These are phyloP conservation scores for Drosophila lacertosa DNA, from an alignment of 1,140 invertebrate genomes.

Conservation along the genomic window DNA sequence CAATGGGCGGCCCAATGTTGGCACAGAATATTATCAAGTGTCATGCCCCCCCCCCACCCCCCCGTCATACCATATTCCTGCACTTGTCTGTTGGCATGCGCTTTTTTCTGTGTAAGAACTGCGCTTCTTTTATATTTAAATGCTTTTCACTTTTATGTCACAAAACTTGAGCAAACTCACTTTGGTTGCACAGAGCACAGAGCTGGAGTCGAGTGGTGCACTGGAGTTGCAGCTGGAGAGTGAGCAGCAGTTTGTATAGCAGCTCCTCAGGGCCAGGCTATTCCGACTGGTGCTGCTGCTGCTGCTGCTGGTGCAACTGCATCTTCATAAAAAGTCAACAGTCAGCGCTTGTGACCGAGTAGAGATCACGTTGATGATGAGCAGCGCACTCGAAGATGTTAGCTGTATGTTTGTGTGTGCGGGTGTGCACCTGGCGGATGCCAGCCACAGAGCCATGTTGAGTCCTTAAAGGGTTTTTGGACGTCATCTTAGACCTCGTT, in stretches of 20 bases:
- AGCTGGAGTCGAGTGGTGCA: conserved; percentile 72
- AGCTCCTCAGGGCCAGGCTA: conserved; percentile 27
- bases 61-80: background rate
- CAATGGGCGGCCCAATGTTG: conserved; percentile 60
- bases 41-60: conserved; percentile 16
- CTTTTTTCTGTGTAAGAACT: conserved; percentile 48
- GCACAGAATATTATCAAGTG: conserved; percentile 67
- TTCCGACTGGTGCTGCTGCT: conserved; percentile 24
- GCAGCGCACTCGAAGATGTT: conserved; percentile 65
- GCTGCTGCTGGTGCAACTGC: conserved; percentile 21
- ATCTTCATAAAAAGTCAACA: conserved; percentile 60
- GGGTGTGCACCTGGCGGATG: conserved; percentile 28
- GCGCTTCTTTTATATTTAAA: conserved; percentile 78
- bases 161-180: conserved; percentile 74
- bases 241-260: conserved; percentile 22
- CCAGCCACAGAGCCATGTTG: conserved; percentile 28
- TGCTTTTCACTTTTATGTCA: conserved; percentile 82
- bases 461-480: conserved; percentile 37
- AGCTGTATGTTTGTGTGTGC: conserved; percentile 35
- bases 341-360: conserved; percentile 60
- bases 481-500: conserved; percentile 22
- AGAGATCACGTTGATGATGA: conserved; percentile 59
- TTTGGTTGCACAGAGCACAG: conserved; percentile 54
- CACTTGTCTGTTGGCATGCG: conserved; percentile 32
- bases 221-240: conserved; percentile 31